A percentile compares a stretch with the other conserved stretches of the same genome.
Conservation (phyloP, 64 coral and sea anemone species). For the Actinia tenebrosa region DNA sequence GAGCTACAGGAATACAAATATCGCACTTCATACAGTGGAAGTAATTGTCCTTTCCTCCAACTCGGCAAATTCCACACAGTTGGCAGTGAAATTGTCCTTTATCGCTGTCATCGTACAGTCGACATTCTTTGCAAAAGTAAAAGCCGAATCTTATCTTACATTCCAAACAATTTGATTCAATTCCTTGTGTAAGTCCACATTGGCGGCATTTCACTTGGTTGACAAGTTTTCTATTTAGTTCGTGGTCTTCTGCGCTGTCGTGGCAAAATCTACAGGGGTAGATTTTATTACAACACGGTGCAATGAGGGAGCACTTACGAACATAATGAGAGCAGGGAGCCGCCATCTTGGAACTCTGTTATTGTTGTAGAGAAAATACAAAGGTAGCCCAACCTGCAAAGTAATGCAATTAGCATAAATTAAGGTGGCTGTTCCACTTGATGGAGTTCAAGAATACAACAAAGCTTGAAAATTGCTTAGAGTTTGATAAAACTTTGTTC, state of each 20-base stretch:
- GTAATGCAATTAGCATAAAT: background rate
- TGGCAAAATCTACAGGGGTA: constrained; percentile 92
- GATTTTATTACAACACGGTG: constrained; percentile 86
- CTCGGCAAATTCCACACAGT: constrained; percentile 81
- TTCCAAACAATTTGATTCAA: constrained; percentile 44
- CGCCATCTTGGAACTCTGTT: constrained; percentile 3
- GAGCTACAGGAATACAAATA: constrained; percentile 72
- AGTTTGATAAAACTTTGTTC: background rate
- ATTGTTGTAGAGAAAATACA: background rate
- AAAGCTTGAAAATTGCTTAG: background rate
- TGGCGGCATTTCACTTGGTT: constrained; percentile 73
- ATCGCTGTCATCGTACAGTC: constrained; percentile 82
- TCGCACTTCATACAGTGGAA: constrained; percentile 85
- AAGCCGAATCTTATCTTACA: constrained; percentile 87
- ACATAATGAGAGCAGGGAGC: constrained; percentile 78
- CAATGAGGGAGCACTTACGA: constrained; percentile 73
- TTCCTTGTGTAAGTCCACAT: constrained; percentile 62
- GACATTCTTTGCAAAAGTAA: constrained; percentile 83
- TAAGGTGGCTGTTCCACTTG: background rate
- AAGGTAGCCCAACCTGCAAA: background rate
- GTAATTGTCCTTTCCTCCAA: constrained; percentile 82
- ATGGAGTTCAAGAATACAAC: too few relatives aligned
- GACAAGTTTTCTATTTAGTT: constrained; percentile 80
- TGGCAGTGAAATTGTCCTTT: constrained; percentile 97
- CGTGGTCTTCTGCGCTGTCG: constrained; percentile 65